phyloP scores from a whole-genome alignment of 2,888 invertebrate genomes.

The Aradus depressus region DNA sequence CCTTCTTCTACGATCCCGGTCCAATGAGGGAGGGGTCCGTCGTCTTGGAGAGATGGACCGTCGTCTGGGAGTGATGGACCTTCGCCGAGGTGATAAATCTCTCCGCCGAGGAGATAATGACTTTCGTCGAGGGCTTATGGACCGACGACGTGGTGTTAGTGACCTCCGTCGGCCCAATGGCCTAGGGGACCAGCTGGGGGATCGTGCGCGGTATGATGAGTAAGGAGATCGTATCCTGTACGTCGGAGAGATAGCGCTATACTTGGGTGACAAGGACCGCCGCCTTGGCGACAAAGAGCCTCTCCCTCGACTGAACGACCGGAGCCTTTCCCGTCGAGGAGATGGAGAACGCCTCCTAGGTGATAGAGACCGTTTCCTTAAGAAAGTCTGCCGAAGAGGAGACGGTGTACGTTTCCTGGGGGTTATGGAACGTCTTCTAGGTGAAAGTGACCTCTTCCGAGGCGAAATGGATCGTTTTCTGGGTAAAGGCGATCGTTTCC shows the following conservation, averaged over 20 bases:
- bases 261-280: constrained; percentile 1
- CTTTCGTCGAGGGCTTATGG: constrained; percentile 5
- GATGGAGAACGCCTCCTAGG: constrained; percentile 6
- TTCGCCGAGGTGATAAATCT: constrained; percentile 19
- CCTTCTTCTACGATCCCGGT: not conserved
- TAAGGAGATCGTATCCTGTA: not conserved
- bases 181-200: not conserved
- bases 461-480: constrained; percentile 8
- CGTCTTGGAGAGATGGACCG: constrained; percentile 12
- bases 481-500: constrained; percentile 3
- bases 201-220: no score
- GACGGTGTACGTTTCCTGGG: not conserved
- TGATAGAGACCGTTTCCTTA: not conserved
- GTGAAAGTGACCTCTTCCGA: not conserved
- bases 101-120: constrained; percentile 14
- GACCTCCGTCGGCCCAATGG: constrained; percentile 18
- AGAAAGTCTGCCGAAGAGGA: constrained; percentile 1
- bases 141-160: constrained; percentile 5
- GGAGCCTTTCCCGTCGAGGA: not conserved
- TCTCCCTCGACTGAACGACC: constrained; percentile 8
- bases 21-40: constrained; percentile 2
- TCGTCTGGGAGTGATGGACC: constrained; percentile 17
- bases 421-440: constrained; percentile 3
- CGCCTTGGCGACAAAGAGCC: constrained; percentile 15
- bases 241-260: not conserved